Evolutionary conservation across 2,113 vertebrate species (phyloP).

Genomic region (Rallus limicola): DNA sequence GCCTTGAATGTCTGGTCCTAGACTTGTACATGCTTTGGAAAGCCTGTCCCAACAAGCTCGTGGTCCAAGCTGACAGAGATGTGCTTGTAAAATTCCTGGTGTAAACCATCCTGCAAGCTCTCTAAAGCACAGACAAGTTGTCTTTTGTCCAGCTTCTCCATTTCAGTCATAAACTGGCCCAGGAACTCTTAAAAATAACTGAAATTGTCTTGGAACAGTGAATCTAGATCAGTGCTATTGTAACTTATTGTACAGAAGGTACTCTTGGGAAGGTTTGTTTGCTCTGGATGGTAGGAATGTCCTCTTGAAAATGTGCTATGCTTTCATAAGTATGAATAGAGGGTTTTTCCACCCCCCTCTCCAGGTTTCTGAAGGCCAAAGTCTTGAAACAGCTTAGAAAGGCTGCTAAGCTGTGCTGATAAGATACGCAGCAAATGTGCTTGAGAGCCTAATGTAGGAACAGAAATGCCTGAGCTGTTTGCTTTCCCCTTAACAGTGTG

Average conservation of each 20-base stretch:
- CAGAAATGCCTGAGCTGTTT: slow-evolving; percentile 51
- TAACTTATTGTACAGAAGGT: background rate
- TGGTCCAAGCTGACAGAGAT: background rate
- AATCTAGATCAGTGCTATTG: background rate
- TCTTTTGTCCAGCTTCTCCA: slow-evolving; percentile 2
- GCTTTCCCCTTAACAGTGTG: slow-evolving; percentile 22
- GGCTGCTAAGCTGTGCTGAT: slow-evolving; percentile 44
- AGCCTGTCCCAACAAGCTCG: background rate
- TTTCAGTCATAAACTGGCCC: background rate
- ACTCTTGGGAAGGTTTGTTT: slow-evolving; percentile 31
- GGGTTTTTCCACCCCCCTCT: slow-evolving; percentile 15
- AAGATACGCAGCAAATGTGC: slow-evolving; percentile 20
- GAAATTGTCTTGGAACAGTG: background rate
- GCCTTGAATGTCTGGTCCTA: background rate
- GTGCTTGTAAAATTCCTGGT: background rate
- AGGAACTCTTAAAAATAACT: background rate
- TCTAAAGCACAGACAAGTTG: background rate
- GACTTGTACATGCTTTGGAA: background rate
- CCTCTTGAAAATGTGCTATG: slow-evolving; percentile 15
- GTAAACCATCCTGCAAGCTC: background rate
- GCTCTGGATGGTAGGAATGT: slow-evolving; percentile 41
- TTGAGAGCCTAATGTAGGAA: slow-evolving; percentile 1
- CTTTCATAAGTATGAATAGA: background rate
- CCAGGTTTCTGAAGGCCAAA: slow-evolving; percentile 47
- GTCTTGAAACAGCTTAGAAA: slow-evolving; percentile 29